These are phyloP conservation scores for Eurytoma californica DNA, from an alignment of 2,888 invertebrate species.

Conservation along the genomic window DNA sequence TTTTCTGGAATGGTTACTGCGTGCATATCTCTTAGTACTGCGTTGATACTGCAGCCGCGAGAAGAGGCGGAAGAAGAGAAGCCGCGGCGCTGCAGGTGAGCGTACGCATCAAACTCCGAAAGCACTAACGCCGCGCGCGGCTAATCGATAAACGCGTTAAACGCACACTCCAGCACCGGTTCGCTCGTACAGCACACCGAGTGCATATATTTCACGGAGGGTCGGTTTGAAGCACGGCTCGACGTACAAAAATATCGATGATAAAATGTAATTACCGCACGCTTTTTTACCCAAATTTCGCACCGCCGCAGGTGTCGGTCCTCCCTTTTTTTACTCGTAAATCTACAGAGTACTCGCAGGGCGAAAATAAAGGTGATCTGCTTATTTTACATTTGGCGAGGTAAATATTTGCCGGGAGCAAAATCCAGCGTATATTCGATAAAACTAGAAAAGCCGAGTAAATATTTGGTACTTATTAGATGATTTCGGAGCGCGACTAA, in stretches of 20 bases:
- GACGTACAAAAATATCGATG: neutral
- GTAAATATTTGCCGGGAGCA: neutral
- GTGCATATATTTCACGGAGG: conserved; percentile 14
- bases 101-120: neutral
- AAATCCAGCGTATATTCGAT: neutral
- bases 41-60: no score
- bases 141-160: conserved; percentile 51
- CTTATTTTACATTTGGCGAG: neutral
- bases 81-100: neutral
- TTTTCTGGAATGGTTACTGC: no score
- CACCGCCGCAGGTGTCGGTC: neutral
- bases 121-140: neutral
- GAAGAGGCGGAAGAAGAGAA: neutral
- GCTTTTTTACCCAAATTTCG: neutral
- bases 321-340: neutral
- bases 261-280: conserved; percentile 14
- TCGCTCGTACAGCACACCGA: neutral
- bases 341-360: neutral
- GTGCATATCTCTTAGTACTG: no score
- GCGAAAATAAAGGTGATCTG: neutral
- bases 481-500: no score
- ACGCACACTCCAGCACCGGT: conserved; percentile 10
- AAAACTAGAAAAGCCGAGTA: conserved; percentile 2
- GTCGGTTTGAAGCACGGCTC: no score
- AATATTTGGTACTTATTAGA: neutral